A percentile compares a stretch with the other conserved stretches of the same genome.
Conservation (phyloP, 2,888 invertebrate genomes). For the Petrolisthes cinctipes region DNA sequence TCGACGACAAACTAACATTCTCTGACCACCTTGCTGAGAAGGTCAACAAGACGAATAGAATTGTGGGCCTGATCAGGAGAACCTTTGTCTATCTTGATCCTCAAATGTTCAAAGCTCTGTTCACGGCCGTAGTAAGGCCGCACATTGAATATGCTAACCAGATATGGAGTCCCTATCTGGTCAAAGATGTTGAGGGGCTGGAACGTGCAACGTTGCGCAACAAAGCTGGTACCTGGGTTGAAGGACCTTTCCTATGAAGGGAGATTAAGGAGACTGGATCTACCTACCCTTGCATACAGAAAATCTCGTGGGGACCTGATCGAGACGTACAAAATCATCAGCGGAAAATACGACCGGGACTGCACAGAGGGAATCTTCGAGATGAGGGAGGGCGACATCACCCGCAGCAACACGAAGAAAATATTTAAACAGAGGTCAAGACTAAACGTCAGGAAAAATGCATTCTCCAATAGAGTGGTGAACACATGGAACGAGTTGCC, state of each 20-base stretch:
- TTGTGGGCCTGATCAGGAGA: too few species aligned
- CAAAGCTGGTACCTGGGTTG: background rate
- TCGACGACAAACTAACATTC: background rate
- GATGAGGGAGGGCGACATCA: conserved; percentile 4
- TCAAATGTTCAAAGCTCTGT: background rate
- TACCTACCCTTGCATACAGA: conserved; percentile 11
- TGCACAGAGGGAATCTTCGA: conserved; percentile 18
- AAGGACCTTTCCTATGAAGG: conserved; percentile 13
- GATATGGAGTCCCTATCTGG: background rate
- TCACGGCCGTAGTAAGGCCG: background rate
- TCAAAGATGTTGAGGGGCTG: background rate
- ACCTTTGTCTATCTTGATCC: background rate
- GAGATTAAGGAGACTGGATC: background rate
- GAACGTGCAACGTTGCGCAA: background rate
- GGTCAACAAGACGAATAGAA: background rate
- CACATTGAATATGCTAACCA: background rate
- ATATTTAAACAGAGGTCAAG: background rate
- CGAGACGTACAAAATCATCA: conserved; percentile 16
- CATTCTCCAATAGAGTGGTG: conserved; percentile 2
- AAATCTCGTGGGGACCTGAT: conserved; percentile 15
- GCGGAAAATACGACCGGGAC: conserved; percentile 1
- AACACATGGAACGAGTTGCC: conserved; percentile 2
- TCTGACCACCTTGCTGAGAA: background rate
- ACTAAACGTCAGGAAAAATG: conserved; percentile 8
- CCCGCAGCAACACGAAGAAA: conserved; percentile 4